Percentiles rank a stretch among this genome's conserved stretches.
These are phyloP conservation scores for Cydia strobilella DNA, from an alignment of 1,140 invertebrate species.

Conservation along the genomic window DNA sequence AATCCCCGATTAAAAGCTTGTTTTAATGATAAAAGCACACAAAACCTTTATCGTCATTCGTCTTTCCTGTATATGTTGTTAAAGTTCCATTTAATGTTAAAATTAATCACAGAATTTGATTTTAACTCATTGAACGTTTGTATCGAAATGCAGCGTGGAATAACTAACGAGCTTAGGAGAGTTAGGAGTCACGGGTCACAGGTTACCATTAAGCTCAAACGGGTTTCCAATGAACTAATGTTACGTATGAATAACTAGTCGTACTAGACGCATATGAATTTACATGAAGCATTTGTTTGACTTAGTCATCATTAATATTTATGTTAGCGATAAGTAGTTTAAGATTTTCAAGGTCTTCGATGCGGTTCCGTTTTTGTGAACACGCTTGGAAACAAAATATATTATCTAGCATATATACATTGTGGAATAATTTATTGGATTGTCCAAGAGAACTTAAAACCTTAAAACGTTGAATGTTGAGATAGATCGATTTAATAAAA, in stretches of 20 bases:
- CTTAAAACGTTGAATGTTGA: too few relatives aligned
- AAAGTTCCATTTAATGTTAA: too few relatives aligned
- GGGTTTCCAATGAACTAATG: not conserved
- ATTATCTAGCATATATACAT: not conserved
- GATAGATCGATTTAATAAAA: too few relatives aligned
- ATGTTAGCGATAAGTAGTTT: not conserved
- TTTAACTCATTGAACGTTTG: not conserved
- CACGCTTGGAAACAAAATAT: not conserved
- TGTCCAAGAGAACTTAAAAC: too few relatives aligned
- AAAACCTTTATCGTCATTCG: too few relatives aligned
- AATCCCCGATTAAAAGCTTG: too few relatives aligned
- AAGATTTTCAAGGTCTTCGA: not conserved
- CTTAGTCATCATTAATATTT: not conserved
- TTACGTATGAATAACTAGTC: not conserved
- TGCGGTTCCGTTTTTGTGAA: not conserved
- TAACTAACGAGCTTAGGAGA: not conserved
- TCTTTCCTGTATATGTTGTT: too few relatives aligned
- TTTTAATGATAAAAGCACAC: too few relatives aligned
- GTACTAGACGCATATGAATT: not conserved
- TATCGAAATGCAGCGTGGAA: not conserved
- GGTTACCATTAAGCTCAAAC: not conserved
- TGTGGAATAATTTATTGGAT: too few relatives aligned
- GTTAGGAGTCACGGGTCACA: not conserved
- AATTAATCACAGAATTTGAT: not conserved
- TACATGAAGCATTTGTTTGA: not conserved